Evolutionary conservation across 2,888 invertebrate species (phyloP).

Genomic region (Sarcophaga subvicina): DNA sequence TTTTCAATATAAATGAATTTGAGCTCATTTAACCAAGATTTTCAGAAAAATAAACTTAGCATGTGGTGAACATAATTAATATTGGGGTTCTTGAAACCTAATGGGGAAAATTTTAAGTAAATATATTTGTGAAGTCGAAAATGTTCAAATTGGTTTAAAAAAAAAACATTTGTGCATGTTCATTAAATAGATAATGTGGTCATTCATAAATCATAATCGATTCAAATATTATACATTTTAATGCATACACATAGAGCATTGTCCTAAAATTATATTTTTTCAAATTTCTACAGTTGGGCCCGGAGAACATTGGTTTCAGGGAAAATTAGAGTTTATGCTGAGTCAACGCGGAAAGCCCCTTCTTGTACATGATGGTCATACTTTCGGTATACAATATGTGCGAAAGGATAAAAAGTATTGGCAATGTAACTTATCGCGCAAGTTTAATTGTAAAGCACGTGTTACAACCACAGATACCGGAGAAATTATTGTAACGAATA

Average conservation of each 20-base stretch:
- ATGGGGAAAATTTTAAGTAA: not conserved
- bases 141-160: not conserved
- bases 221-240: constrained; percentile 34
- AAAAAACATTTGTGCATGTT: constrained; percentile 46
- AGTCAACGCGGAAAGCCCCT: constrained; percentile 82
- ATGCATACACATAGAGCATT: not conserved
- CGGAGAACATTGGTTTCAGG: constrained; percentile 82
- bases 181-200: constrained; percentile 25
- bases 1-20: not conserved
- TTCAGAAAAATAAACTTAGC: not conserved
- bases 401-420: constrained; percentile 82
- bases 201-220: constrained; percentile 9
- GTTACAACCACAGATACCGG: constrained; percentile 81
- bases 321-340: constrained; percentile 82
- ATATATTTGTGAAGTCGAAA: not conserved
- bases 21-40: not conserved
- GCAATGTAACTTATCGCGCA: constrained; percentile 82
- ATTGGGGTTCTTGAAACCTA: not conserved
- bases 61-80: constrained; percentile 16
- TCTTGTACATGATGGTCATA: constrained; percentile 81
- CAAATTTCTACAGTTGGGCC: constrained; percentile 79
- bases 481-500: constrained; percentile 81
- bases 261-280: constrained; percentile 16
- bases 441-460: constrained; percentile 82
- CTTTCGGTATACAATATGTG: constrained; percentile 82